These are phyloP conservation scores for Sturnus vulgaris DNA, from an alignment of 2,113 vertebrate genomes.

Conservation along the genomic window DNA sequence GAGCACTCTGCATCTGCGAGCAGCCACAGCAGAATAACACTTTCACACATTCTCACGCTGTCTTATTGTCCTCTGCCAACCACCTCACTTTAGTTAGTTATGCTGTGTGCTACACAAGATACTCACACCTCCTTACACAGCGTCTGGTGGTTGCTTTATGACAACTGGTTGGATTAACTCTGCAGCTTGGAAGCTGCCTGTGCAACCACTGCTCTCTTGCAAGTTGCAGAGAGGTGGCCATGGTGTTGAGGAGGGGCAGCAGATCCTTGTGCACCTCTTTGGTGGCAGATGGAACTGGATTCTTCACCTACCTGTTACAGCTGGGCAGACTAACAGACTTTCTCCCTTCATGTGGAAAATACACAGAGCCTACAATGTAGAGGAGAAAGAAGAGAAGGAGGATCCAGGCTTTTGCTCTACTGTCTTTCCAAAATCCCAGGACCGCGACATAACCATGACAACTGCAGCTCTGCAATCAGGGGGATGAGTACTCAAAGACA, in stretches of 20 bases:
- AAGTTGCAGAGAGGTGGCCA: neutral
- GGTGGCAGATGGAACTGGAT: neutral
- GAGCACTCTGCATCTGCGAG: neutral
- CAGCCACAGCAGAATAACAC: neutral
- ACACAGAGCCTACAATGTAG: fast-evolving
- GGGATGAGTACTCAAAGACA: neutral
- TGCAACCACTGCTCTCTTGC: neutral
- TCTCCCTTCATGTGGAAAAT: neutral
- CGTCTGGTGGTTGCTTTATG: neutral
- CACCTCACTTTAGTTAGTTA: neutral
- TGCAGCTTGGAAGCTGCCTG: neutral
- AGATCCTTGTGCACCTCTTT: neutral
- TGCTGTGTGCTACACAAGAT: neutral
- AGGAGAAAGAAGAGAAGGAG: neutral
- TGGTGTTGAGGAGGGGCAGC: neutral
- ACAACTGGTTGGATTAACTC: neutral
- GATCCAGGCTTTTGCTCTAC: neutral
- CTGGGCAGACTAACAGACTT: neutral
- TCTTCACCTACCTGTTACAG: neutral
- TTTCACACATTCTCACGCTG: fast-evolving
- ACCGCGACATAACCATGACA: neutral
- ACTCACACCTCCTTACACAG: neutral
- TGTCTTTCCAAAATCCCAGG: neutral
- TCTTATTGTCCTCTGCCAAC: constrained; percentile 24
- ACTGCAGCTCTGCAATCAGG: neutral